These are phyloP conservation scores for Acrobeloides nanus DNA, from an alignment of 2,888 invertebrate species.

Conservation along the genomic window DNA sequence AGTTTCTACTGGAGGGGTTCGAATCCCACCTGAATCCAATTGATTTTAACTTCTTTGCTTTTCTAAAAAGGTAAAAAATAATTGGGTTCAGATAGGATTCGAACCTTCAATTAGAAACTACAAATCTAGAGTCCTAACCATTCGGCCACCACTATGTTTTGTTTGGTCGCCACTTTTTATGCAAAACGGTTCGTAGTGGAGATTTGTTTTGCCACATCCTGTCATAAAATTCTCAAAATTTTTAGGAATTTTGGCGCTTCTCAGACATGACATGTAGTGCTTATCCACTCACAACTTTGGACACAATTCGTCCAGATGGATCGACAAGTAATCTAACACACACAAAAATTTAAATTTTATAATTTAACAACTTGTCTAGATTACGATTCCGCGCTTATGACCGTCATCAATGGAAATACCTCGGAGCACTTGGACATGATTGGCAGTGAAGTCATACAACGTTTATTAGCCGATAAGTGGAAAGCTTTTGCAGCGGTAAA, in stretches of 20 bases:
- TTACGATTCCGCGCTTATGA: slow-evolving; percentile 95
- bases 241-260: slow-evolving; percentile 94
- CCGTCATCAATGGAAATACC: slow-evolving; percentile 91
- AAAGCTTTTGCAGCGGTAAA: slow-evolving; percentile 87
- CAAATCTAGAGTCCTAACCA: no score
- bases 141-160: no score
- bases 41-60: no score
- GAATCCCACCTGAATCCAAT: no score
- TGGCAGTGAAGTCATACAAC: slow-evolving; percentile 93
- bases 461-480: slow-evolving; percentile 96
- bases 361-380: slow-evolving; percentile 62
- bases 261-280: slow-evolving; percentile 97
- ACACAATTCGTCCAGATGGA: slow-evolving; percentile 87
- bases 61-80: no score
- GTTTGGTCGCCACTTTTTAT: no score
- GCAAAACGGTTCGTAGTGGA: no score
- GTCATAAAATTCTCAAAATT: slow-evolving; percentile 48
- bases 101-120: no score
- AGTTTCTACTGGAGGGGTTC: no score
- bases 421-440: slow-evolving; percentile 97
- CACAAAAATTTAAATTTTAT: not conserved
- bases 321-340: slow-evolving; percentile 68
- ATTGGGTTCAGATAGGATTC: no score
- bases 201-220: not conserved
- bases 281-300: slow-evolving; percentile 89